Conservation (phyloP, 2,888 invertebrate genomes). For the Carterocephalus palaemon region DNA sequence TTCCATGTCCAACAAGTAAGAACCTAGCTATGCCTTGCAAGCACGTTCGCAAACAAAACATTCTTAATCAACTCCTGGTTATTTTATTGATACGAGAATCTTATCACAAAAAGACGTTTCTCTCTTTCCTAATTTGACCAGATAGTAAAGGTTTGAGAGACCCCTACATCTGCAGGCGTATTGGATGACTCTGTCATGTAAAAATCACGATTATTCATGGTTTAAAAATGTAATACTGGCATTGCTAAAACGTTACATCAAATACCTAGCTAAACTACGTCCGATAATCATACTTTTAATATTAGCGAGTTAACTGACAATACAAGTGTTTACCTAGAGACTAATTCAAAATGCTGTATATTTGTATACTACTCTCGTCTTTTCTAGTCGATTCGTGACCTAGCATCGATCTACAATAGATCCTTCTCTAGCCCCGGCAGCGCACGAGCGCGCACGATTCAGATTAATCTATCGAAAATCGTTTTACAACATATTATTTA, state of each 20-base stretch:
- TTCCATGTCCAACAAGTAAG: no score
- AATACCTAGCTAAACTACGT: background rate
- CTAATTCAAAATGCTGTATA: conserved; percentile 27
- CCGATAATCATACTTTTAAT: background rate
- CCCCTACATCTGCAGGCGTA: no score
- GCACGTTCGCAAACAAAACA: no score
- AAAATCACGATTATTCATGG: no score
- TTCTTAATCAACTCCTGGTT: no score
- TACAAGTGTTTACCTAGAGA: background rate
- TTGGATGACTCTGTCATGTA: no score
- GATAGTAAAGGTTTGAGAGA: no score
- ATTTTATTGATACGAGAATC: no score
- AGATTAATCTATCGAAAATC: conserved; percentile 80
- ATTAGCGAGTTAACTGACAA: background rate
- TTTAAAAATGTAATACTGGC: background rate
- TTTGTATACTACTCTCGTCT: conserved; percentile 20
- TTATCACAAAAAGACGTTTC: no score
- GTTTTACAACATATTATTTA: conserved; percentile 80
- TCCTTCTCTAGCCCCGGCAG: conserved; percentile 69
- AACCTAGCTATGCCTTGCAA: no score
- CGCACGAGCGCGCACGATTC: conserved; percentile 78
- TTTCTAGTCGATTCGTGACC: conserved; percentile 39
- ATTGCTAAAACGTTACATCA: background rate
- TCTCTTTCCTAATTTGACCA: no score
- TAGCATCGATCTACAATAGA: conserved; percentile 73